Evolutionary conservation across 2,797 vertebrate genomes (phyloP).

Genomic region (Cyprinodon diabolis): DNA sequence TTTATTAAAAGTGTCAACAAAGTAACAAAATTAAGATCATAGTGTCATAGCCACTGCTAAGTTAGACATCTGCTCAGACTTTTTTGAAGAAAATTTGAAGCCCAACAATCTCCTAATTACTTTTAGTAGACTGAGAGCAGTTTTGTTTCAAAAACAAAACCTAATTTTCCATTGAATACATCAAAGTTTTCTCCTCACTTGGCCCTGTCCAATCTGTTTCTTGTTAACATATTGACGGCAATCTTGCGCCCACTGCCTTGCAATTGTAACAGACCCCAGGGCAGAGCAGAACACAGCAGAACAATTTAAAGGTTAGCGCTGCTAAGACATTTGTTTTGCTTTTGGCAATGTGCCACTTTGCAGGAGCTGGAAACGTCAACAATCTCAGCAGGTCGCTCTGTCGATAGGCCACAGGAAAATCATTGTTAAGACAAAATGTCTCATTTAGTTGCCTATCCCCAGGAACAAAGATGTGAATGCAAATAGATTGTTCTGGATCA

Average conservation of each 20-base stretch:
- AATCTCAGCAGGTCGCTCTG: conserved; percentile 43
- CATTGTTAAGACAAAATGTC: conserved; percentile 51
- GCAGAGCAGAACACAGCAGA: conserved; percentile 50
- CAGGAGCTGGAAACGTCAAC: conserved; percentile 55
- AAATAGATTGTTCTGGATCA: conserved; percentile 2
- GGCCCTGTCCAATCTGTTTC: conserved; percentile 67
- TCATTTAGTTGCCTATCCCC: conserved; percentile 5
- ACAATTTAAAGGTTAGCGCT: conserved; percentile 67
- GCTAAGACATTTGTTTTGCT: conserved; percentile 70
- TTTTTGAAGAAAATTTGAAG: conserved; percentile 16
- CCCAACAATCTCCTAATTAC: conserved; percentile 8
- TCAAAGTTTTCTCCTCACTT: conserved; percentile 44
- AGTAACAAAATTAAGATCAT: background rate
- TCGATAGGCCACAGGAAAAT: conserved; percentile 41
- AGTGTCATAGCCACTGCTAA: conserved; percentile 6
- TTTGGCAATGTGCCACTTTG: conserved; percentile 58
- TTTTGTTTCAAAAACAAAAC: conserved; percentile 42
- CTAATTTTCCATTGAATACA: conserved; percentile 49
- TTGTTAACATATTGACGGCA: conserved; percentile 64
- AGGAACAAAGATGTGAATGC: conserved; percentile 18
- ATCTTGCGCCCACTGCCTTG: conserved; percentile 67
- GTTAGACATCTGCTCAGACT: conserved; percentile 1
- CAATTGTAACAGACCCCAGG: conserved; percentile 76
- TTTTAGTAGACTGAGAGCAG: conserved; percentile 13
- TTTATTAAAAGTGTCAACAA: background rate